These are phyloP conservation scores for Bubo bubo DNA, from an alignment of 2,113 vertebrate genomes.

Conservation along the genomic window DNA sequence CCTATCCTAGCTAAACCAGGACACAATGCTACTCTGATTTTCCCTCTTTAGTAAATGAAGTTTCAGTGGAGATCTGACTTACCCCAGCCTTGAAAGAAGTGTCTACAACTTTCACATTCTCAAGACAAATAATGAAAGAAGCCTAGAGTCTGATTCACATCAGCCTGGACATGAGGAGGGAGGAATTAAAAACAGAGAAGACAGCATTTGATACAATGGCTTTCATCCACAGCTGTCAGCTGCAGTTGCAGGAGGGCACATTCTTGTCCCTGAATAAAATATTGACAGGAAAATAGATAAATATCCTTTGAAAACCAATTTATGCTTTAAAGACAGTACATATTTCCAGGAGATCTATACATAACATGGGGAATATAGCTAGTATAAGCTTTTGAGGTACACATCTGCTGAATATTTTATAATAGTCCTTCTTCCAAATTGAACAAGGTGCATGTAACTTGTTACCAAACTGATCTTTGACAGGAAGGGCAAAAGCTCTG, in stretches of 20 bases:
- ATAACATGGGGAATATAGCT: not conserved
- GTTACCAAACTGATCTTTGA: not conserved
- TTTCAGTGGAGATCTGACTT: not conserved
- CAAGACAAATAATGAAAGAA: not conserved
- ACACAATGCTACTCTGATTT: not conserved
- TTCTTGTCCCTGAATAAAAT: not conserved
- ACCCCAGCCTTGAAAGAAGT: not conserved
- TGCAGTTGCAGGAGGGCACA: not conserved
- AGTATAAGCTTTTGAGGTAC: not conserved
- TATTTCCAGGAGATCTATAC: not conserved
- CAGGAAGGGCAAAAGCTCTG: not conserved
- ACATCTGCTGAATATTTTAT: not conserved
- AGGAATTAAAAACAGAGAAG: not conserved
- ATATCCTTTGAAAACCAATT: not conserved
- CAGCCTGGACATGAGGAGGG: not conserved
- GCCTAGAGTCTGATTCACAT: not conserved
- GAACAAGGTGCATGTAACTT: not conserved
- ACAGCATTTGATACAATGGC: not conserved
- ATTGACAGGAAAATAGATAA: not conserved
- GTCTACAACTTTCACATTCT: not conserved
- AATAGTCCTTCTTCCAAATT: not conserved
- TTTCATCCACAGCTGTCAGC: not conserved
- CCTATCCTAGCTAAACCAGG: too few species aligned
- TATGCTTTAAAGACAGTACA: not conserved
- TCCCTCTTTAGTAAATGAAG: not conserved